Evolutionary conservation across 2,888 invertebrate genomes (phyloP), one percentile per base, ranked within the genome.

Genomic region (Chrysotoxum bicinctum): DNA sequence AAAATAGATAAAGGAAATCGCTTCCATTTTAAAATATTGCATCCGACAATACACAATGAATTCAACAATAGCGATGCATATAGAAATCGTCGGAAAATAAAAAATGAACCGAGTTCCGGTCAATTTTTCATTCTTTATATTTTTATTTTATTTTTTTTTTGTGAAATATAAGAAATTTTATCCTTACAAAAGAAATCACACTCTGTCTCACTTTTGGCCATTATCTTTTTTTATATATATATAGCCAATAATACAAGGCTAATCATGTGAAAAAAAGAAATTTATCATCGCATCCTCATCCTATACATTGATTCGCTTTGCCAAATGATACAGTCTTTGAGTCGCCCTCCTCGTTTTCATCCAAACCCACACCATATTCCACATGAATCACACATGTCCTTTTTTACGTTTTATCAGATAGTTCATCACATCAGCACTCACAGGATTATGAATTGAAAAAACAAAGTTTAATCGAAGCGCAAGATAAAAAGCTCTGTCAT

Each of bases 1-100:
- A 16, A 81, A 69, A 62, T n/a, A 50, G 60, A 83, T 74, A 83
- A 73, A 58, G 86, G 86, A 86, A 78, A 86, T 86, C 64, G 69
- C 64, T 76, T 70, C 78, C 77, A 82, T 74, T 86, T 86, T 86
- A 86, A 86, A 86, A 86, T 86, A 86, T 86, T 86, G 86, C 82
- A 86, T 86, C 86, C 86, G 86, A 86, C 86, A 82, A 70, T 66
- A 70, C 60, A 76, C 76, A 81, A 73, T 82, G 77, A 86, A 69
- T 58, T 48, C 35, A 74, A 81, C 73, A 86, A 81, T 73, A 56
- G 50, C 66, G n/a, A 30, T 58, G 77, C 54, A 74, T 50, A 62
- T 50, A 62, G 74, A 62, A 80, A 62, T 73, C 16, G 30, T 30
- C 26, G 64, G 45, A 16, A 82, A 82, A 78, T 82, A 86, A 86